Conservation (phyloP, 2,113 vertebrate genomes). For the Neogale vison region DNA sequence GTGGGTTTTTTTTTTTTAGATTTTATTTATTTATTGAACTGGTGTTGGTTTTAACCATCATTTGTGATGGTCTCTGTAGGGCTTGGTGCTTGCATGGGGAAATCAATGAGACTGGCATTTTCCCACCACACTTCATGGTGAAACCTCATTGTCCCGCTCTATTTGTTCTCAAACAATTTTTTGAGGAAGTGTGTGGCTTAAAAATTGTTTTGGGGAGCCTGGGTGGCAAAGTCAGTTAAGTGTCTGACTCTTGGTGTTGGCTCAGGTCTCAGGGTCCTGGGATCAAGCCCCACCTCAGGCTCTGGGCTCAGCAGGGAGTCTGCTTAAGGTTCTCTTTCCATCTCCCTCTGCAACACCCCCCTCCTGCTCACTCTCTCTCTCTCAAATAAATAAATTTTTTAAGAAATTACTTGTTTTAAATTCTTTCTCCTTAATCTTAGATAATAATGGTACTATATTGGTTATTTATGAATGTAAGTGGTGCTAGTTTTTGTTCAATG, state of each 20-base stretch:
- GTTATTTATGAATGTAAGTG: background rate
- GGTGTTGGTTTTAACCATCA: background rate
- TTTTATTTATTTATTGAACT: background rate
- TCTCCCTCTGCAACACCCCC: background rate
- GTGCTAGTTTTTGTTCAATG: background rate
- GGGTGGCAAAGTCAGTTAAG: background rate
- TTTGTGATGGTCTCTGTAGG: background rate
- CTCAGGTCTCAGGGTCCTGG: background rate
- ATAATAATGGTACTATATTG: background rate
- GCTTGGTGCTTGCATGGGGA: background rate
- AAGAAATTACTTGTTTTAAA: background rate
- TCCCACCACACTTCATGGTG: background rate
- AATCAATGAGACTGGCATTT: background rate
- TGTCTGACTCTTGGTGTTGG: background rate
- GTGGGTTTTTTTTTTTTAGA: background rate
- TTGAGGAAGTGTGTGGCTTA: background rate
- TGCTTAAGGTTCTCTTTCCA: background rate
- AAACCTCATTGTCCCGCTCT: background rate
- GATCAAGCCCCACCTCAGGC: background rate
- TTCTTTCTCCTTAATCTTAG: background rate
- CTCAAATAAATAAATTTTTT: background rate
- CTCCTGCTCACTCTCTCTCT: rapidly evolving
- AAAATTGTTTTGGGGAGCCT: background rate
- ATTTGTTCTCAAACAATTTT: background rate
- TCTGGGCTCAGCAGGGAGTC: background rate